Evolutionary conservation across 2,888 invertebrate species (phyloP), one percentile per base, ranked within the genome.

Genomic region (Cryptocheilus praepositus): DNA sequence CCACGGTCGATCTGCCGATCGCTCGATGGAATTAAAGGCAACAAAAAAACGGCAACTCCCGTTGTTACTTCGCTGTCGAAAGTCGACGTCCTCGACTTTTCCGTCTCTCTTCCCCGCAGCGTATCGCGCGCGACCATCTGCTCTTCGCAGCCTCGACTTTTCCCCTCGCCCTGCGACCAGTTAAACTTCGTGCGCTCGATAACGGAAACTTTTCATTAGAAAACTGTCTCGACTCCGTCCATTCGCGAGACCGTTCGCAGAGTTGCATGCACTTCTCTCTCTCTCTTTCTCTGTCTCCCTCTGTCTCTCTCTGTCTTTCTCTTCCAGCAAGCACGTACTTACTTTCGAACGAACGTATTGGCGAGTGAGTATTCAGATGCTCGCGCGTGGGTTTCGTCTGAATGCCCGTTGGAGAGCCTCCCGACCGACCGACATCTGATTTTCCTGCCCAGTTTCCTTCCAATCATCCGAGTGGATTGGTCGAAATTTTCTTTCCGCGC

Each of bases 401-500:
- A 73, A 79, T 71, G 74, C 22, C 56, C 36, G 36, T 15, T 25
- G 56, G 61, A 61, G 67, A 66, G 63, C 56, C 64, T 57, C 61
- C 36, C 36, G 11, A 36, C 36, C 69, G 68, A 71, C 70, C 74
- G 63, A 72, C 74, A 74, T 74, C 74, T 77, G 73, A 78, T 81
- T 81, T 81, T 73, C 73, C 75, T 76, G 74, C 62, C 77, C 74
- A 81, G 80, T 82, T 81, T 81, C 77, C 73, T 79, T 80, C 75
- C 73, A 81, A 80, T 81, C 81, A 74, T 74, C 74, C 74, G 72
- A 82, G 67, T 81, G 78, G 78, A 81, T 78, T 70, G 76, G 67
- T 75, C 71, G 71, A 75, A 75, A 76, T 79, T 74, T 66, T 79
- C 71, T 66, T 53, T 74, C 61, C 60, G 58, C 68, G 51, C 36